Base-by-base conservation (phyloP, 2,113 vertebrate genomes). In the Globicephala melas region DNA sequence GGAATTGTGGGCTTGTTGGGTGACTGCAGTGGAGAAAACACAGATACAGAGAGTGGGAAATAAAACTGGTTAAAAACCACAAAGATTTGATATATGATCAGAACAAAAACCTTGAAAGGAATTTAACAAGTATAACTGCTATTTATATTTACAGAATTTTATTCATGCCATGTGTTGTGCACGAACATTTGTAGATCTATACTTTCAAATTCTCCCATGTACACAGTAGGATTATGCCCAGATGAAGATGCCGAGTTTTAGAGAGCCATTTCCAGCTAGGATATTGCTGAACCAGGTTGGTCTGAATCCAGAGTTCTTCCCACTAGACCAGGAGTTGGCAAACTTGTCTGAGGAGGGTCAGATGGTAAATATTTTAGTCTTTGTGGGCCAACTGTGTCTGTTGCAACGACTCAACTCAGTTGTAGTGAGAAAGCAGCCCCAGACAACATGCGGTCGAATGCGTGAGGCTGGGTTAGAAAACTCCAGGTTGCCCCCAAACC, bases 1-100 rank as follows among this genome's bases (percentile, higher is more conserved):
- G 99, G 99, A 87, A 98, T 79, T 33, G 99, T 98, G 44, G 99
- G 99, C 94, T 99, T 99, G 98, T 99, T 99, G 91, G 99, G 99
- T 96, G 99, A 99, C 99, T 99, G 97, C 76, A 98, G 89, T 5
- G 55, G 94, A 77, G 92, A 58, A 96, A 70, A 83, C 31, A 95
- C 33, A 97, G 28, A 73, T 2, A 90, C 2, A 63, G 10, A 68
- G 21, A 8, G 13, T 86, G 18, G 50, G 26, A 90, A 94, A 74
- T 26, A 83, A 76, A 96, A 63, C 0, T 0, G 67, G 14, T 80
- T 74, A 9, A 87, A 94, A 95, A 60, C 25, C 0, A 91, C 79
- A 38, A 31, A 96, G 63, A 65, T 88, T 68, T 76, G 53, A 92
- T 93, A 77, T 11, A 55, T 14, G 23, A 74, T 89, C 67, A 74